Conservation (phyloP, 2,113 vertebrate genomes). For the Lontra canadensis region DNA sequence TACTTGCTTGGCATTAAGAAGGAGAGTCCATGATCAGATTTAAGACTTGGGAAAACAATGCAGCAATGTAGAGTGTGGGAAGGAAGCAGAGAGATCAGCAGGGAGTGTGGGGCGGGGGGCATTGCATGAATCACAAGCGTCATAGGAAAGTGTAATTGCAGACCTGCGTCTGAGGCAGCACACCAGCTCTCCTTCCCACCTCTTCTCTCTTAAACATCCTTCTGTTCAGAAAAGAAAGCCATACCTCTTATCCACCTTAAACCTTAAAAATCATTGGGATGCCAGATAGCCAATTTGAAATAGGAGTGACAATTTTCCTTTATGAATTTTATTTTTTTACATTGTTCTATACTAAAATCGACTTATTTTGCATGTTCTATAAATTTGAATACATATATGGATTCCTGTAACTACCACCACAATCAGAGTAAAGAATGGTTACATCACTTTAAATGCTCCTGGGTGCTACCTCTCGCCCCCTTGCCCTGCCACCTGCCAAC, state of each 20-base stretch:
- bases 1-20: not conserved
- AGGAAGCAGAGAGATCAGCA: not conserved
- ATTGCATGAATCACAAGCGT: not conserved
- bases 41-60: not conserved
- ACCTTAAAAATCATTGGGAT: not conserved
- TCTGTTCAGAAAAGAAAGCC: not conserved
- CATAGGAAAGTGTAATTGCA: not conserved
- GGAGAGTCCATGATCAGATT: not conserved
- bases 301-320: not conserved
- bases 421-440: not conserved
- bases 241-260: not conserved
- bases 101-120: no score
- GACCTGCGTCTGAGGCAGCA: not conserved
- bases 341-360: not conserved
- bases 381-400: not conserved
- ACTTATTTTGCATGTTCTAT: not conserved
- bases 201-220: not conserved
- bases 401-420: not conserved
- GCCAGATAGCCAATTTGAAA: not conserved
- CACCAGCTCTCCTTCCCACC: not conserved
- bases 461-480: not conserved
- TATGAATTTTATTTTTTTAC: not conserved
- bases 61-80: not conserved
- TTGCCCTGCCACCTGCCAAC: not conserved
- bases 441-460: not conserved